A percentile compares a stretch with the other conserved stretches of the same genome.
phyloP scores from a whole-genome alignment of 2,888 invertebrate species.

The Ellobium chinense region DNA sequence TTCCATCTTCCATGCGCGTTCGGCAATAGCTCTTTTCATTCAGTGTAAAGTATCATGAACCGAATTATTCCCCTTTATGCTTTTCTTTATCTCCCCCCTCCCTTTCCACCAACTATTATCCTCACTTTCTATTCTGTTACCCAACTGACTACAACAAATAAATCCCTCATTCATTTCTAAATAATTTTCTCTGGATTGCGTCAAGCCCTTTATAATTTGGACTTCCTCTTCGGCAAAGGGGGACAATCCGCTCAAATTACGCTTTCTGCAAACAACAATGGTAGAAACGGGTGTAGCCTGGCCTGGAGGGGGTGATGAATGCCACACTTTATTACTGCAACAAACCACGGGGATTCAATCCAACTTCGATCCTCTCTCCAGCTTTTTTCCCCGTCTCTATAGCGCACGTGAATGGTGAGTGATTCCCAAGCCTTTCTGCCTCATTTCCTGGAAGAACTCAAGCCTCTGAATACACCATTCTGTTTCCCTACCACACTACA shows the following conservation, averaged over 20 bases:
- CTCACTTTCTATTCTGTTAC: background rate
- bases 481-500: background rate
- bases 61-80: no score
- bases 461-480: conserved; percentile 1
- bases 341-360: conserved; percentile 34
- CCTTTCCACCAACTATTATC: no score
- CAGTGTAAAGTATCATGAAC: no score
- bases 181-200: conserved; percentile 23
- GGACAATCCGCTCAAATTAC: conserved; percentile 40
- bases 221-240: conserved; percentile 14
- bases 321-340: conserved; percentile 18
- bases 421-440: conserved; percentile 27
- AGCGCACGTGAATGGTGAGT: conserved; percentile 21
- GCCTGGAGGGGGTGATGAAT: conserved; percentile 18
- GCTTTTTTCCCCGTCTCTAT: conserved; percentile 14
- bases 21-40: no score
- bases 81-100: no score
- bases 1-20: no score
- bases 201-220: conserved; percentile 30
- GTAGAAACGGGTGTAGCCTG: background rate
- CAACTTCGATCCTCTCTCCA: conserved; percentile 23
- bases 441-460: conserved; percentile 30
- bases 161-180: conserved; percentile 30
- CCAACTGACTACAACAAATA: background rate
- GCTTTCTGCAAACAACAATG: conserved; percentile 32